Evolutionary conservation across 1,140 invertebrate species (phyloP), one percentile per base, ranked within the genome.

Genomic region (Metaphire vulgaris): DNA sequence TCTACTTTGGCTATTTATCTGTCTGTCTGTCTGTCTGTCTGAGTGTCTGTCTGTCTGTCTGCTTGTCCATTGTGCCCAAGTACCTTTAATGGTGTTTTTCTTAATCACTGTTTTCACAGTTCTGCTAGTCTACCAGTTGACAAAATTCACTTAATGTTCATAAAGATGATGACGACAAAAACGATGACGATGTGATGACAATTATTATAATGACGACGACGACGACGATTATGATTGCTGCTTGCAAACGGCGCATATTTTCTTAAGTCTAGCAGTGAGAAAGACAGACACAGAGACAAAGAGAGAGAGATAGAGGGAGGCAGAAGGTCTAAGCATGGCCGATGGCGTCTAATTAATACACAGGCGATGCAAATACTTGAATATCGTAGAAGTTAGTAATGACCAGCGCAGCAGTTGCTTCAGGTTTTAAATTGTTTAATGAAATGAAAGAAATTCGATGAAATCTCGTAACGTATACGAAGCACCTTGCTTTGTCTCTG

Each of bases 1-100:
- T 69, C 72, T 30, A 41, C 33, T 75, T 32, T 64, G 28, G 41
- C 68, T 70, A 30, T 56, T 15, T 41, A 16, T 75, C 26, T 69
- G 29, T 75, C 73, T 69, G 29, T 41, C 74, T 66, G 1, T 79
- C 74, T 56, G 41, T 56, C 41, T 56, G 2, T 56, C 41, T 56
- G 41, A 12, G 2, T 56, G 41, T 56, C 41, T 56, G 6, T 41
- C 33, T 34, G 26, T 69, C 34, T 33, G 21, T 33, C 64, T 74
- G 28, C 6, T 6, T 68, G 21, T 75, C 64, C 69, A 21, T 56
- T 56, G 41, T 56, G 6, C 21, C 6, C 21, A 6, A 56, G 21
- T 56, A 21, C 21, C 41, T 56, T 21, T 56, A 6, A 12, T 21
- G 6, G 6, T 77, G 21, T 75, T 16, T 74, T 66, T 77, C 14